phyloP scores from a whole-genome alignment of 2,888 invertebrate genomes.

The Hedya salicella region DNA sequence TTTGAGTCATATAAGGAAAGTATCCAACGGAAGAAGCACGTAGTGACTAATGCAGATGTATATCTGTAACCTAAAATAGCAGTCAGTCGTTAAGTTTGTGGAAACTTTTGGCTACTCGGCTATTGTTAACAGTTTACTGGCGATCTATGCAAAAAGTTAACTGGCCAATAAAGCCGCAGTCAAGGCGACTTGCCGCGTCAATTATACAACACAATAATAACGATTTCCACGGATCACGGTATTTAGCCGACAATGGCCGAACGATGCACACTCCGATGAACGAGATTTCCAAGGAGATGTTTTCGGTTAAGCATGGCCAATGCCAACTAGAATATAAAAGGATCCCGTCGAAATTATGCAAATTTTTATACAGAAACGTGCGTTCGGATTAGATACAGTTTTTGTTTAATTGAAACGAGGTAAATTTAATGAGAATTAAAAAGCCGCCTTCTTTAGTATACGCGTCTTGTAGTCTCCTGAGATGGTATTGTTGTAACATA shows the following conservation, averaged over 20 bases:
- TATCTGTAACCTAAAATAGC: slow-evolving; percentile 25
- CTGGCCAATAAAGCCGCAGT: slow-evolving; percentile 57
- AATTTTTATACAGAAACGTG: slow-evolving; percentile 31
- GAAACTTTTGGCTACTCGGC: slow-evolving; percentile 48
- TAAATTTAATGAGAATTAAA: slow-evolving; percentile 22
- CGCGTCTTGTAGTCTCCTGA: no score
- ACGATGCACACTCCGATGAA: slow-evolving; percentile 49
- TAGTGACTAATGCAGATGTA: not conserved
- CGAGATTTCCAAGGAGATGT: slow-evolving; percentile 59
- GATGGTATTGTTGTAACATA: no score
- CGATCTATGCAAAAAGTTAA: slow-evolving; percentile 53
- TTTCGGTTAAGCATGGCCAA: slow-evolving; percentile 66
- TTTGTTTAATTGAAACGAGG: slow-evolving; percentile 15
- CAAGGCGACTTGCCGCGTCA: slow-evolving; percentile 68
- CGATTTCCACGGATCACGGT: slow-evolving; percentile 74
- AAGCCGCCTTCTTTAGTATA: no score
- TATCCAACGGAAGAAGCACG: slow-evolving; percentile 7
- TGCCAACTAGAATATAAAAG: slow-evolving; percentile 49
- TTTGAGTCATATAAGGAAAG: slow-evolving; percentile 15
- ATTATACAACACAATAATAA: slow-evolving; percentile 64
- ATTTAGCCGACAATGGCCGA: slow-evolving; percentile 63
- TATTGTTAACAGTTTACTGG: slow-evolving; percentile 40
- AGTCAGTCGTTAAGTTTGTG: slow-evolving; percentile 43
- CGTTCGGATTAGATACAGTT: slow-evolving; percentile 19
- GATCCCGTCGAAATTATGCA: slow-evolving; percentile 26